Percentiles rank a stretch among this genome's conserved stretches.
Conservation (phyloP, 1,140 invertebrate species). For the Drosophila funebris region DNA sequence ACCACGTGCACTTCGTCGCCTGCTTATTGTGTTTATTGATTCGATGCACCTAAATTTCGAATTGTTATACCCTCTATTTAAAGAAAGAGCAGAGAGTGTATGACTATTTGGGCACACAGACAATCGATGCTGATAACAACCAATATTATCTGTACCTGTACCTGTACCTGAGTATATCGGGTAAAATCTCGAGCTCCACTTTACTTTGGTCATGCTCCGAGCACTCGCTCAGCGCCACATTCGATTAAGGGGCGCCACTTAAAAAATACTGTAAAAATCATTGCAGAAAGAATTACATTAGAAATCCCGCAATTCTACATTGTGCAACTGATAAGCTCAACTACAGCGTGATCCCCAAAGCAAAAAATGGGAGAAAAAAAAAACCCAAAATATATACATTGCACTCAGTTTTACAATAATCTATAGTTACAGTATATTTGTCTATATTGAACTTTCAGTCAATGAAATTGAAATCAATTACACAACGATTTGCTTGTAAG, state of each 20-base stretch:
- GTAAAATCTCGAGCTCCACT: not conserved
- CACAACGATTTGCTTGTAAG: too few species aligned
- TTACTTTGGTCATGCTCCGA: slow-evolving; percentile 34
- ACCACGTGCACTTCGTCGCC: slow-evolving; percentile 25
- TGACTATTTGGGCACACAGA: too few species aligned
- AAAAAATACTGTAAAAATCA: not conserved
- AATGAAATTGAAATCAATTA: too few species aligned
- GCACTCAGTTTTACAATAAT: too few species aligned
- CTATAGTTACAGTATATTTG: too few species aligned
- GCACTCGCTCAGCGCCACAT: slow-evolving; percentile 8
- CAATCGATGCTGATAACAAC: too few species aligned
- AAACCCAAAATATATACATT: too few species aligned
- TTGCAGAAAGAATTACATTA: not conserved
- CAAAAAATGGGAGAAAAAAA: not conserved
- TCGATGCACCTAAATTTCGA: slow-evolving; percentile 12
- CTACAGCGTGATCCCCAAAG: too few species aligned
- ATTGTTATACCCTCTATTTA: slow-evolving; percentile 4
- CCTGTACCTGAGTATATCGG: not conserved
- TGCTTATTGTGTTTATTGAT: slow-evolving; percentile 30
- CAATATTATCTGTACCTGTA: too few species aligned
- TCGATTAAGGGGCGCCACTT: slow-evolving; percentile 32
- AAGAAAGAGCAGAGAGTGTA: not conserved
- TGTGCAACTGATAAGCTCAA: not conserved
- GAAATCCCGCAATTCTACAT: not conserved
- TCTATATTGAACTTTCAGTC: too few species aligned